Conservation (phyloP, 2,113 vertebrate species). For the Theristicus caerulescens region DNA sequence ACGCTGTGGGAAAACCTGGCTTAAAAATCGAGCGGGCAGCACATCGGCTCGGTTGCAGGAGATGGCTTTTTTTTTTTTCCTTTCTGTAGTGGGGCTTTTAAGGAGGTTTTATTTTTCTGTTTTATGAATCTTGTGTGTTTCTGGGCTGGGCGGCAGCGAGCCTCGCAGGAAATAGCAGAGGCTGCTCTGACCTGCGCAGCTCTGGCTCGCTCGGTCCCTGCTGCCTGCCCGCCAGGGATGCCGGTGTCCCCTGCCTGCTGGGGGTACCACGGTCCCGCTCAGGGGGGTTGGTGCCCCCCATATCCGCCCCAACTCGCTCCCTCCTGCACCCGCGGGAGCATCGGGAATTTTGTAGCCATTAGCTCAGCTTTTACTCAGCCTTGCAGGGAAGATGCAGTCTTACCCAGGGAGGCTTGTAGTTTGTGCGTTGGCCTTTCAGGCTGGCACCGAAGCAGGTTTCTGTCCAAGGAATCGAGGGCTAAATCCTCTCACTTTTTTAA, state of each 20-base stretch:
- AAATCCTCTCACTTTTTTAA: background rate
- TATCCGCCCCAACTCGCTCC: background rate
- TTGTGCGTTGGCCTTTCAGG: background rate
- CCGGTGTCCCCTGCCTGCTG: background rate
- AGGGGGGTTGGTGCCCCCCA: accelerated
- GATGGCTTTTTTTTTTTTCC: background rate
- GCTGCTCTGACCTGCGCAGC: background rate
- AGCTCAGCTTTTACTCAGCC: background rate
- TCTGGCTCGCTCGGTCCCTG: background rate
- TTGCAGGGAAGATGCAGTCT: background rate
- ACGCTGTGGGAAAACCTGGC: background rate
- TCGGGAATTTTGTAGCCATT: background rate
- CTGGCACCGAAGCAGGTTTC: background rate
- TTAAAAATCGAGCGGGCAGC: background rate
- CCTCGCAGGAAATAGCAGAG: background rate
- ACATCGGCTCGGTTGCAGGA: accelerated
- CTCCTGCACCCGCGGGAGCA: accelerated
- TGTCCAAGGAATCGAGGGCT: background rate
- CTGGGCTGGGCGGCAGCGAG: background rate
- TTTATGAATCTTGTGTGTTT: background rate
- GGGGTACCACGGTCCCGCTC: accelerated
- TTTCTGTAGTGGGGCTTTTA: background rate
- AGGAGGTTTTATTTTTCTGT: background rate
- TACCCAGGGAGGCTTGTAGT: background rate
- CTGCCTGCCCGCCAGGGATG: background rate